Base-by-base conservation (phyloP, 2,797 vertebrate species). In the Crax fasciolata region DNA sequence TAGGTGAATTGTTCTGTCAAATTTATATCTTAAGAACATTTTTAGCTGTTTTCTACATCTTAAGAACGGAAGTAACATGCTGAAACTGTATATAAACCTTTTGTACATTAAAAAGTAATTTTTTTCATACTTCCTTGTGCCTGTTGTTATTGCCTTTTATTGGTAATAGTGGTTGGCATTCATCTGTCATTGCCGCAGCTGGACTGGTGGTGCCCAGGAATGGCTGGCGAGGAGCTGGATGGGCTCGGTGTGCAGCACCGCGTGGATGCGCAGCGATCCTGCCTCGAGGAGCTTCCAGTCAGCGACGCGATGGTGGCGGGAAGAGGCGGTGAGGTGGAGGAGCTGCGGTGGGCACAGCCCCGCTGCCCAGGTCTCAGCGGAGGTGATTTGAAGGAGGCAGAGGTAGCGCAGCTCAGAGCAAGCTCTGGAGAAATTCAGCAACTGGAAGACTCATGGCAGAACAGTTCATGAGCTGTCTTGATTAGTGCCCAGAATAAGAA, bases 81-180 rank as follows among this genome's bases (percentile, higher is more conserved):
- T 98, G 97, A 97, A 97, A 96, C 92, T 99, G 99, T 99, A 99
- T 98, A 99, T 98, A 99, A 98, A 97, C 97, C 96, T 99, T 99
- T 99, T 99, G 99, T 99, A 99, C 98, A 99, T 99, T 98, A 98
- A 98, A 98, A 99, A 99, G 96, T 98, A 98, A 99, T 97, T 98
- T 98, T 98, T 98, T 98, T 98, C 98, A 93, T 98, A 98, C 97
- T 90, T 96, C 84, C 71, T 94, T 92, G 94, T 97, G 90, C 97
- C 62, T 80, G 39, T 65, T 41, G 24, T 96, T 82, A 46, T 10
- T 96, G 65, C 12, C 86, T 90, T 81, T 66, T 70, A 19, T 52
- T 90, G 51, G 11, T 30, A 63, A 41, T 28, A 9, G 6, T 81
- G 35, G 8, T 59, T 70, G 70, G 19, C 66, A 38, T 73, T 75